Evolutionary conservation across 2,113 vertebrate species (phyloP).

Genomic region (Lota lota): DNA sequence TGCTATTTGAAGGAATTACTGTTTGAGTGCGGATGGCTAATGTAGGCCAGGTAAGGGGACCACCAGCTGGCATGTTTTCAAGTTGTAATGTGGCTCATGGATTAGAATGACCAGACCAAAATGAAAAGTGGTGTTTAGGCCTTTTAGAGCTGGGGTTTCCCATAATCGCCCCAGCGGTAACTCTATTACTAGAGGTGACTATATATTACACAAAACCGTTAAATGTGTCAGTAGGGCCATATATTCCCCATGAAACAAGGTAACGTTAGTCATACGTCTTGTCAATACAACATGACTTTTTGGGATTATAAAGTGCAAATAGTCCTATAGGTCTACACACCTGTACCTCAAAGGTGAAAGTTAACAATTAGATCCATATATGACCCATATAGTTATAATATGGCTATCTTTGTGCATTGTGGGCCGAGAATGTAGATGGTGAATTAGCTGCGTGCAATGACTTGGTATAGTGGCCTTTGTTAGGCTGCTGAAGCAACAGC

Average conservation of each 20-base stretch:
- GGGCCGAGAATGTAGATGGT: no score
- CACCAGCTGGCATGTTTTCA: conserved; percentile 56
- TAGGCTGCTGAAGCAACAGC: conserved; percentile 41
- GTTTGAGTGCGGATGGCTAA: conserved; percentile 24
- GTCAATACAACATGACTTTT: no score
- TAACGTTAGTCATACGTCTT: no score
- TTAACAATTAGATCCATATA: no score
- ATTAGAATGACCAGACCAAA: conserved; percentile 57
- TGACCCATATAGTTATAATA: no score
- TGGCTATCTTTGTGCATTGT: no score
- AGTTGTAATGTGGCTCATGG: conserved; percentile 47
- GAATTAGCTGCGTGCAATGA: no score
- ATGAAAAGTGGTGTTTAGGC: conserved; percentile 60
- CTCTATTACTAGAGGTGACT: conserved; percentile 40
- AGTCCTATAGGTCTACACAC: no score
- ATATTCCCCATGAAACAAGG: no score
- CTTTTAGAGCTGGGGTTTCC: conserved; percentile 28
- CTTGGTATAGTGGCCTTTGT: no score
- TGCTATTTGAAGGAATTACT: conserved; percentile 10
- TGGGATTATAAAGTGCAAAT: no score
- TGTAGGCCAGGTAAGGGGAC: conserved; percentile 58
- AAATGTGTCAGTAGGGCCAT: conserved; percentile 11
- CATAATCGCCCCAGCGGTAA: conserved; percentile 40
- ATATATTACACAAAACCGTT: conserved; percentile 17
- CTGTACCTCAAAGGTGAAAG: no score